Conservation (phyloP, 2,888 invertebrate genomes). For the Deilephila elpenor region DNA sequence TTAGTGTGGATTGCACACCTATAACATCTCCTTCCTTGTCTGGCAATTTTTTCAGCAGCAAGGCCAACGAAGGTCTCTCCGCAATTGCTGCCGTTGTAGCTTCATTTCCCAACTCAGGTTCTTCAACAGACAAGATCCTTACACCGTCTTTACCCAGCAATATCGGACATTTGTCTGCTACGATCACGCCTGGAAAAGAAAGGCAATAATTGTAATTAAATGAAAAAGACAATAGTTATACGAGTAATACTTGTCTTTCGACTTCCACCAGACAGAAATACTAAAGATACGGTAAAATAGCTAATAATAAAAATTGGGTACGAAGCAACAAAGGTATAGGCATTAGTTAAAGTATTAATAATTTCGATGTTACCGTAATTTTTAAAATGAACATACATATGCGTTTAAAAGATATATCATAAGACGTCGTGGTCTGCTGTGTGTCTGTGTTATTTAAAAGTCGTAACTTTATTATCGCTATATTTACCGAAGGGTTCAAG, state of each 20-base stretch:
- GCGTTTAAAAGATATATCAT: too few species aligned
- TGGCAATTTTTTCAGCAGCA: conserved; percentile 70
- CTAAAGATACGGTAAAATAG: too few species aligned
- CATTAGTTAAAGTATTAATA: too few species aligned
- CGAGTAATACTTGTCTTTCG: not conserved
- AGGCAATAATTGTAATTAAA: too few species aligned
- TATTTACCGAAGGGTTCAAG: conserved; percentile 68
- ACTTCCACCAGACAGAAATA: not conserved
- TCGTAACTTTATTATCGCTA: too few species aligned
- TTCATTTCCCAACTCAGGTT: conserved; percentile 61
- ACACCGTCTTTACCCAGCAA: conserved; percentile 68
- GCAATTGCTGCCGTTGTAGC: conserved; percentile 59
- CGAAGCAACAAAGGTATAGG: too few species aligned
- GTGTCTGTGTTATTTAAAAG: too few species aligned
- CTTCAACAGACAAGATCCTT: conserved; percentile 65
- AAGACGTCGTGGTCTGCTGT: too few species aligned
- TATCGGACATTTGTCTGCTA: conserved; percentile 77
- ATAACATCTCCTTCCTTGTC: conserved; percentile 74
- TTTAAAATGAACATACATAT: too few species aligned
- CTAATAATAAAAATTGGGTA: too few species aligned
- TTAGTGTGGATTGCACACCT: conserved; percentile 48
- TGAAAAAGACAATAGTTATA: too few species aligned
- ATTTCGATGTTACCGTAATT: too few species aligned
- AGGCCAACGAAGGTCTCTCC: conserved; percentile 71
- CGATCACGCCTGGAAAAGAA: conserved; percentile 60